A percentile compares a stretch with the other conserved stretches of the same genome.
Evolutionary conservation across 2,113 vertebrate species (phyloP).

Genomic region (Empidonax alnorum): DNA sequence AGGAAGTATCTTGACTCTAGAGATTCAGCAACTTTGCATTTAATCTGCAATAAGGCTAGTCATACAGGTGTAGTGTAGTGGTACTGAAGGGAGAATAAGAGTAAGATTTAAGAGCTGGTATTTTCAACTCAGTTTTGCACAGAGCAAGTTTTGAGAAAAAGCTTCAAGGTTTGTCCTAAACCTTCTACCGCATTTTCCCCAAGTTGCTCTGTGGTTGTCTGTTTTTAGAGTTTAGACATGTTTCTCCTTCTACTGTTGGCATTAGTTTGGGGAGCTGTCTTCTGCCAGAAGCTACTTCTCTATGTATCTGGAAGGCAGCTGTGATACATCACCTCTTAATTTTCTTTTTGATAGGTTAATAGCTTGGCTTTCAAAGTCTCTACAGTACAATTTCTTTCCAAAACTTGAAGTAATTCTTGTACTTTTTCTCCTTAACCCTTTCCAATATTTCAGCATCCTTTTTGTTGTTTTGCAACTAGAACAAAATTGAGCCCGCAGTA

Average conservation of each 20-base stretch:
- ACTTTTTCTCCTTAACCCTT: not conserved
- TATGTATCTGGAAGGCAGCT: not conserved
- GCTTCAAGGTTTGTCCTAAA: not conserved
- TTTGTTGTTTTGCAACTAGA: not conserved
- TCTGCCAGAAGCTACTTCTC: not conserved
- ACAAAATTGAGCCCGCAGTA: not conserved
- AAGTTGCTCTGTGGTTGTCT: not conserved
- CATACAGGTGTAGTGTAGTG: rapidly evolving
- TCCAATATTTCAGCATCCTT: not conserved
- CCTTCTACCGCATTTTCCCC: not conserved
- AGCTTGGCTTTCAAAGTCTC: not conserved
- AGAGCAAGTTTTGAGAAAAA: not conserved
- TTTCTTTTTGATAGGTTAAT: not conserved
- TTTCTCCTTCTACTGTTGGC: not conserved
- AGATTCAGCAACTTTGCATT: not conserved
- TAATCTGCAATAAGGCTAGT: not conserved
- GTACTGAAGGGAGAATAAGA: not conserved
- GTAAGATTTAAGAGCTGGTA: not conserved
- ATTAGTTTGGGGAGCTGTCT: not conserved
- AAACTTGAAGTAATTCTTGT: not conserved
- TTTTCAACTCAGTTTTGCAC: not conserved
- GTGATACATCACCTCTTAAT: not conserved
- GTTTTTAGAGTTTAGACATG: not conserved
- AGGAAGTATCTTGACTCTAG: not conserved
- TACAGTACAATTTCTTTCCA: not conserved